Conservation (phyloP, 2,113 vertebrate species). For the Ammodytes marinus region DNA sequence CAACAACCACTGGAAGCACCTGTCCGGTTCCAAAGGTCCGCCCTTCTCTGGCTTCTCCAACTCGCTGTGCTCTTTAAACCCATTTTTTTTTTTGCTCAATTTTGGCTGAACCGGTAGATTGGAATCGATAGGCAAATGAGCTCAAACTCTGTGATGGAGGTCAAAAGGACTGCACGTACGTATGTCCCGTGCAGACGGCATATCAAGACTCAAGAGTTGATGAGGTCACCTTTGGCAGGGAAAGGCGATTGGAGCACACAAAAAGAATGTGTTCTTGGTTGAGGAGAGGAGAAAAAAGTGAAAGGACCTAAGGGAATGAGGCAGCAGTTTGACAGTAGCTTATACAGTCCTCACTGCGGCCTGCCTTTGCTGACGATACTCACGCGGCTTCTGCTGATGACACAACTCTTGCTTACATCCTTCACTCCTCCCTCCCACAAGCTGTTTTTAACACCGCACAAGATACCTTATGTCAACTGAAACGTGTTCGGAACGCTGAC, state of each 20-base stretch:
- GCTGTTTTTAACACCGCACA: conserved; percentile 74
- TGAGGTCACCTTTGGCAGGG: conserved; percentile 41
- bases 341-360: conserved; percentile 22
- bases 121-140: conserved; percentile 46
- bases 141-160: conserved; percentile 22
- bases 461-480: conserved; percentile 76
- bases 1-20: conserved; percentile 77
- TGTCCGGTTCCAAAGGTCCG: conserved; percentile 66
- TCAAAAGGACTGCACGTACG: neutral
- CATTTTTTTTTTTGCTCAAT: conserved; percentile 4
- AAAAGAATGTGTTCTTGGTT: conserved; percentile 12
- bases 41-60: conserved; percentile 42
- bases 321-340: conserved; percentile 66
- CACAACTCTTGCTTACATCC: conserved; percentile 76
- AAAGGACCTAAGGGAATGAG: conserved; percentile 37
- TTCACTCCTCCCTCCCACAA: conserved; percentile 76
- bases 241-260: neutral
- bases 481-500: conserved; percentile 67
- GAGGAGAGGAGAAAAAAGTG: conserved; percentile 37
- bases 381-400: conserved; percentile 69
- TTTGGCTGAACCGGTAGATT: conserved; percentile 43
- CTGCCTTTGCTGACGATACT: conserved; percentile 67
- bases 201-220: neutral
- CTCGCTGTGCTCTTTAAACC: conserved; percentile 33
- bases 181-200: conserved; percentile 4